Evolutionary conservation across 2,113 vertebrate species (phyloP).

Genomic region (Rhinoptilus africanus): DNA sequence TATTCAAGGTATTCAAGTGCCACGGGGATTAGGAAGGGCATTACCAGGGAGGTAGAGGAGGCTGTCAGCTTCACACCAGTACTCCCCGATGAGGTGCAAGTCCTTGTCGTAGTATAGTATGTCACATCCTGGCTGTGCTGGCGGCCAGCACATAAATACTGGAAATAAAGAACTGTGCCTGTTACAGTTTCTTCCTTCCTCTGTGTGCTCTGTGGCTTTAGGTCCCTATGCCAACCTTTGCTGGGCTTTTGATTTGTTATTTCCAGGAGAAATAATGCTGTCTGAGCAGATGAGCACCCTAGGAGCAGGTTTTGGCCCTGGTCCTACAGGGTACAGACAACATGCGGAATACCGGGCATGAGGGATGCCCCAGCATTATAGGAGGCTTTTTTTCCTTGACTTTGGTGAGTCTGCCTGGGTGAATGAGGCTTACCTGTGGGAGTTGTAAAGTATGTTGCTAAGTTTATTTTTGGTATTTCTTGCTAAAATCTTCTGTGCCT

Average conservation of each 20-base stretch:
- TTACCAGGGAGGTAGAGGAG: not conserved
- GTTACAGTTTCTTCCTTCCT: not conserved
- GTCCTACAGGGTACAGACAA: not conserved
- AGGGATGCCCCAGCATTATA: not conserved
- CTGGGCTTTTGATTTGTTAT: not conserved
- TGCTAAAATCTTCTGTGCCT: conserved; percentile 22
- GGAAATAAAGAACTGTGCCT: not conserved
- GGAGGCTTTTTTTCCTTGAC: not conserved
- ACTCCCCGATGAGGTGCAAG: not conserved
- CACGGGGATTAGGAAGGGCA: not conserved
- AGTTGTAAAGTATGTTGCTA: conserved; percentile 23
- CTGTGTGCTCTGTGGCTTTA: not conserved
- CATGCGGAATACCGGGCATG: not conserved
- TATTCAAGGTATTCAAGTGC: not conserved
- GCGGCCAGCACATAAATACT: not conserved
- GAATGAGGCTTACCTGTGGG: conserved; percentile 37
- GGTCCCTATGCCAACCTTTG: not conserved
- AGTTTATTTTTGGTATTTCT: conserved; percentile 39
- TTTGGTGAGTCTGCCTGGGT: not conserved
- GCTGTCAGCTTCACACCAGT: not conserved
- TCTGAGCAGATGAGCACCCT: not conserved
- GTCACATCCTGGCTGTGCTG: not conserved
- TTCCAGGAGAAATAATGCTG: not conserved
- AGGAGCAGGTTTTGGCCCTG: not conserved
- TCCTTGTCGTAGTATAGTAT: not conserved